Evolutionary conservation across 2,888 invertebrate genomes (phyloP).

Genomic region (Callyntrura guangdongensis): DNA sequence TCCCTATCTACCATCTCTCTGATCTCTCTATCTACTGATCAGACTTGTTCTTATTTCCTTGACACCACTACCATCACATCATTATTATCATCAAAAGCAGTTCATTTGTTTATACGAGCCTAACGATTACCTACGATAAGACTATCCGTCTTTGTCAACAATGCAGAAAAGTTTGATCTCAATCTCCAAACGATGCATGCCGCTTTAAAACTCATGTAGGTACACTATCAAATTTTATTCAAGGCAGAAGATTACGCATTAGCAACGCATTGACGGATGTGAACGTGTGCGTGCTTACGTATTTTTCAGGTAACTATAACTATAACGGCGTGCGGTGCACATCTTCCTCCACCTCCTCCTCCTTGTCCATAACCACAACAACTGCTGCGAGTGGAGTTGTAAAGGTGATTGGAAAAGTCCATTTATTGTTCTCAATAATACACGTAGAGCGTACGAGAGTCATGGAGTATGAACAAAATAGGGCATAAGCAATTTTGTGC

Average conservation of each 20-base stretch:
- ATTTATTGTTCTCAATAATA: conserved; percentile 48
- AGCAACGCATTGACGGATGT: conserved; percentile 9
- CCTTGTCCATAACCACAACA: background rate
- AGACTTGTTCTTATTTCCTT: background rate
- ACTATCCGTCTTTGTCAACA: conserved; percentile 69
- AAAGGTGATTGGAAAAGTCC: conserved; percentile 35
- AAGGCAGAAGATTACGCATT: background rate
- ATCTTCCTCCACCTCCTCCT: conserved; percentile 9
- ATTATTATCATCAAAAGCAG: conserved; percentile 19
- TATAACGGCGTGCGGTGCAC: background rate
- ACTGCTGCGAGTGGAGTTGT: background rate
- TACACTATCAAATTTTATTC: background rate
- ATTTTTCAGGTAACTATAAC: background rate
- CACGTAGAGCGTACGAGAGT: conserved; percentile 40
- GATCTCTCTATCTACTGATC: conserved; percentile 29
- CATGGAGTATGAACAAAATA: conserved; percentile 68
- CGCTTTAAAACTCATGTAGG: background rate
- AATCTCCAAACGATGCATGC: background rate
- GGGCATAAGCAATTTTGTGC: conserved; percentile 77
- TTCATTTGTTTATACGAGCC: conserved; percentile 60
- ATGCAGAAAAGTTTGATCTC: conserved; percentile 8
- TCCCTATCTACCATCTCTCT: background rate
- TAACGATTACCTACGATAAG: conserved; percentile 51
- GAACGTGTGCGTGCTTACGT: background rate
- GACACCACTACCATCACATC: conserved; percentile 8